Evolutionary conservation across 2,888 invertebrate genomes (phyloP), one percentile per base, ranked within the genome.

Genomic region (Eudemis profundana): DNA sequence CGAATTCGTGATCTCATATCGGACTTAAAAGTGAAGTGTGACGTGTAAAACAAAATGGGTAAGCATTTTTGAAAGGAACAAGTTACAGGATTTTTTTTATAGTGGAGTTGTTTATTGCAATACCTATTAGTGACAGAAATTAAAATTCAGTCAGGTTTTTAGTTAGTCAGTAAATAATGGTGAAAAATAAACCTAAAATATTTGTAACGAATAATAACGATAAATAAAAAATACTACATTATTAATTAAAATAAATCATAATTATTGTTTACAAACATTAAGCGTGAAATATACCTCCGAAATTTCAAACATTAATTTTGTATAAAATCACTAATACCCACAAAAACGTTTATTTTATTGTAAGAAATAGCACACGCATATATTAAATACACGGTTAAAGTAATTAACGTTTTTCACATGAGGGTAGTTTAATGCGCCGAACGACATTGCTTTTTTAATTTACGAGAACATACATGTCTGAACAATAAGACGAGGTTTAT

Each of bases 11-110:
- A 86, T 86, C 84, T 86, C 84, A 82, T 72, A 74, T 70, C 71
- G 84, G 84, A 88, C 86, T 71, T 71, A 72, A 79, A 83, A 85
- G 87, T 87, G 90, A 86, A 78, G 90, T 89, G 89, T 81, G 82
- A 76, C 77, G 70, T 71, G 73, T 69, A 73, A 72, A 70, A 70
- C 75, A 85, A 83, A 83, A 92, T 92, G 91, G 91, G 91, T 91
- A 66, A 87, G 91, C 84, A 51, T 29, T 33, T 15, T 59, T 53
- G 33, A 33, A 2, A 10, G 1, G 33, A 33, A 33, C 10, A 33
- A 8, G 33, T 33, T 33, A 5, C 8, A 23, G 1, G 10, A 33
- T 33, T 1, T n/a, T n/a, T n/a, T n/a, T n/a, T n/a, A n/a, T n/a
- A 33, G 33, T 33, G 33, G 33, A 5, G 8, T 4, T 33, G 27